Percentiles rank a stretch among this genome's conserved stretches.
Conservation (phyloP, 2,888 invertebrate species). For the Lithosia quadra region DNA sequence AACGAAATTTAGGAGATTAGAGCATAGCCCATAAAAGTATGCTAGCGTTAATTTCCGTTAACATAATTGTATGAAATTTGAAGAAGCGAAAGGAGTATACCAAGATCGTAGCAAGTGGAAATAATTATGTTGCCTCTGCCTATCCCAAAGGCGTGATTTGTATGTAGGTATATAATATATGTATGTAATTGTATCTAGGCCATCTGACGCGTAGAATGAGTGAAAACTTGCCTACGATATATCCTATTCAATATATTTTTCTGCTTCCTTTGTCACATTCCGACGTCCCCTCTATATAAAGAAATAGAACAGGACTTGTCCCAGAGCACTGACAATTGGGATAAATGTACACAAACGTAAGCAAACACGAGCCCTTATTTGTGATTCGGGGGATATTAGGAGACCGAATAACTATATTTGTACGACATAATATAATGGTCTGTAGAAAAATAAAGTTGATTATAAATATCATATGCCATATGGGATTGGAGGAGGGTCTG, state of each 20-base stretch:
- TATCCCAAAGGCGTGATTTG: too few species aligned
- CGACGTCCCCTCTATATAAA: conserved; percentile 6
- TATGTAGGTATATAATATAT: too few species aligned
- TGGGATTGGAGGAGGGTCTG: background rate
- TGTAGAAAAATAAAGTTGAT: too few species aligned
- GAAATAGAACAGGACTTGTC: conserved; percentile 14
- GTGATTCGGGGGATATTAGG: background rate
- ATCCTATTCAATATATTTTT: background rate
- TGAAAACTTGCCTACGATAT: background rate
- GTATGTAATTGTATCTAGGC: too few species aligned
- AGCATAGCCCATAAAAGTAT: too few species aligned
- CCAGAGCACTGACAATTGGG: conserved; percentile 14
- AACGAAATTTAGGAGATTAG: too few species aligned
- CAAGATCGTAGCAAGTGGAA: too few species aligned
- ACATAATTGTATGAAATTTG: background rate
- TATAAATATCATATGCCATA: too few species aligned
- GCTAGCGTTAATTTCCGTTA: background rate
- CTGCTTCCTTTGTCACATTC: background rate
- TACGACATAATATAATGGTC: background rate
- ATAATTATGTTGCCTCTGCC: too few species aligned
- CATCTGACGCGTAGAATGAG: background rate
- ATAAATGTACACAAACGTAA: conserved; percentile 18
- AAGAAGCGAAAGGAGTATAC: too few species aligned
- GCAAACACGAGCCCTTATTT: conserved; percentile 25
- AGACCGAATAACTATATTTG: background rate